A percentile compares a stretch with the other conserved stretches of the same genome.
These are phyloP conservation scores for Thereva nobilitata DNA, from an alignment of 2,888 invertebrate species.

Conservation along the genomic window DNA sequence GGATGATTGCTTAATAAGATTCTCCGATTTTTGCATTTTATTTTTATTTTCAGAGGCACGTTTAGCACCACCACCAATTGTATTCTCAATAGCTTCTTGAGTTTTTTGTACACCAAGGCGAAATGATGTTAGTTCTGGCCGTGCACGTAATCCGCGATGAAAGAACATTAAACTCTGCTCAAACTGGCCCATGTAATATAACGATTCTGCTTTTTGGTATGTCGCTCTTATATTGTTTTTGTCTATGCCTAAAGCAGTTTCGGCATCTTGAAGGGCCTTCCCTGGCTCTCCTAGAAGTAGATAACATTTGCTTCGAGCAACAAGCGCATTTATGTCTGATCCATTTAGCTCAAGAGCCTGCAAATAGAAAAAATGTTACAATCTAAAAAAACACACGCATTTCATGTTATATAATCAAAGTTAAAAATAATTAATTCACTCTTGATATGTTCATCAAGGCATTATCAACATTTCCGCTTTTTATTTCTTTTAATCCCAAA, in stretches of 20 bases:
- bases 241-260: conserved; percentile 75
- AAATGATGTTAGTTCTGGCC: conserved; percentile 78
- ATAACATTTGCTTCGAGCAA: conserved; percentile 87
- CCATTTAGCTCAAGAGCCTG: conserved; percentile 87
- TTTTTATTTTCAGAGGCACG: conserved; percentile 3
- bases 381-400: no score
- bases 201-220: conserved; percentile 88
- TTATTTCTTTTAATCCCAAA: conserved; percentile 75
- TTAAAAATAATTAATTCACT: conserved; percentile 57
- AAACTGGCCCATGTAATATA: conserved; percentile 90
- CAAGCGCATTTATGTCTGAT: conserved; percentile 81
- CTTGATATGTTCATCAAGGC: conserved; percentile 79
- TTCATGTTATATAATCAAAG: no score
- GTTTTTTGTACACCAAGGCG: conserved; percentile 85
- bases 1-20: conserved; percentile 34
- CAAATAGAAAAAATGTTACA: conserved; percentile 48
- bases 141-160: conserved; percentile 80
- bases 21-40: conserved; percentile 8
- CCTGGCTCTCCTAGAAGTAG: conserved; percentile 82
- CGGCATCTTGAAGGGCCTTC: conserved; percentile 77
- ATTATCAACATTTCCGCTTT: conserved; percentile 71
- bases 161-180: conserved; percentile 91
- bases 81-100: conserved; percentile 91
- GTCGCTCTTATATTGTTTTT: conserved; percentile 74
- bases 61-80: conserved; percentile 65